Evolutionary conservation across 2,113 vertebrate genomes (phyloP), one percentile per base, ranked within the genome.

Genomic region (Crotalus helleri): DNA sequence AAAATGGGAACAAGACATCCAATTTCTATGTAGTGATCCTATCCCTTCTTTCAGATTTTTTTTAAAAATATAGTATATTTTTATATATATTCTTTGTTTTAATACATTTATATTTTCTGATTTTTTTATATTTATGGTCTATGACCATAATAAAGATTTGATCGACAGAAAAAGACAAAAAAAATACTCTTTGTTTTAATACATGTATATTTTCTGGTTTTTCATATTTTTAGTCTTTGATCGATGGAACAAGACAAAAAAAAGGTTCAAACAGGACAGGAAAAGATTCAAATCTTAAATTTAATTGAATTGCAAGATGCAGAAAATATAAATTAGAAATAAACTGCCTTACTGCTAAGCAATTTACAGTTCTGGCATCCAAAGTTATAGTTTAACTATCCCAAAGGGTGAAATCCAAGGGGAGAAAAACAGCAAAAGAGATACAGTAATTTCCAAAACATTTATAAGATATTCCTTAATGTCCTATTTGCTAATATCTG

Each of bases 381-480:
- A 59, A 59, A 59, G 58, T 26, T 59, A 59, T 24, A 59, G 23
- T 59, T 24, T 9, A 24, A 59, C 23, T 39, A 74, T 15, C 6
- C n/a, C 69, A 17, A 74, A 74, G 39, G n/a, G 15, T 74, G 69
- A 74, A 74, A 74, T 74, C 13, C 64, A 33, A 13, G 64, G n/a
- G 13, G 33, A 87, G 44, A 94, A 91, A 91, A 86, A 46, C 51
- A 88, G 69, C 55, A 3, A 74, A 92, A 58, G 92, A 94, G 59
- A 86, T 57, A 39, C 39, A 39, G 39, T 39, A 15, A 49, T 74
- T 91, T 89, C 39, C 33, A 29, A 39, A 39, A 39, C n/a, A 39
- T 74, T 74, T 74, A 6, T 33, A 39, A 39, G n/a, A 33, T 39
- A 19, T 7, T 74, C 5, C n/a, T n/a, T 74, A 33, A 74, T 74